These are phyloP conservation scores for Dromas ardeola DNA, from an alignment of 2,113 vertebrate species.

Conservation along the genomic window DNA sequence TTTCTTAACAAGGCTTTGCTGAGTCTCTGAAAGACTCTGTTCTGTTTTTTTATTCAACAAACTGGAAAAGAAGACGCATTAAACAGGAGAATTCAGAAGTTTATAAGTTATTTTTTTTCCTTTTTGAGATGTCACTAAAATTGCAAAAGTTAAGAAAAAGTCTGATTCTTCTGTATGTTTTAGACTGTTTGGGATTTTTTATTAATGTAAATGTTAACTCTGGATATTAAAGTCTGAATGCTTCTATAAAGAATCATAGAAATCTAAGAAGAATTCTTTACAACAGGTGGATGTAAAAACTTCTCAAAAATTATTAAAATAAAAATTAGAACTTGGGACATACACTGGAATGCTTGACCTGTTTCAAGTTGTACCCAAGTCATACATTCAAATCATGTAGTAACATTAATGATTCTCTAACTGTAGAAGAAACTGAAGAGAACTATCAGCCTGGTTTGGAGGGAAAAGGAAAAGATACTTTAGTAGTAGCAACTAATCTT, in stretches of 20 bases:
- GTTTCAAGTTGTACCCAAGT: not conserved
- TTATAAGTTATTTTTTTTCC: not conserved
- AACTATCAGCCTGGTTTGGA: not conserved
- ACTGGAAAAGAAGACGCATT: constrained; percentile 71
- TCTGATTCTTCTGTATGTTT: not conserved
- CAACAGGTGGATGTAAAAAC: not conserved
- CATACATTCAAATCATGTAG: not conserved
- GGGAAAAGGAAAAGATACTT: not conserved
- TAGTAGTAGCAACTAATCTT: not conserved
- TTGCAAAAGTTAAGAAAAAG: not conserved
- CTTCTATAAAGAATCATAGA: not conserved
- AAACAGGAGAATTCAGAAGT: constrained; percentile 36
- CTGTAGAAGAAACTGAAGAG: not conserved
- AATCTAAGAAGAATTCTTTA: not conserved
- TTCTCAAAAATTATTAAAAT: not conserved
- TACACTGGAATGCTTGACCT: not conserved
- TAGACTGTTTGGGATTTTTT: not conserved
- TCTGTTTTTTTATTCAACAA: constrained; percentile 79
- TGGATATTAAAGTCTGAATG: not conserved
- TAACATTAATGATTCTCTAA: not conserved
- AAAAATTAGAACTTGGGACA: not conserved
- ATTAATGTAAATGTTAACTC: not conserved
- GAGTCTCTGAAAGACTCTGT: constrained; percentile 75
- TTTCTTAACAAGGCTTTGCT: constrained; percentile 76
- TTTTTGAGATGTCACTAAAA: not conserved